Base-by-base conservation (phyloP, 92 coral and sea anemone genomes). In the Porites rus region DNA sequence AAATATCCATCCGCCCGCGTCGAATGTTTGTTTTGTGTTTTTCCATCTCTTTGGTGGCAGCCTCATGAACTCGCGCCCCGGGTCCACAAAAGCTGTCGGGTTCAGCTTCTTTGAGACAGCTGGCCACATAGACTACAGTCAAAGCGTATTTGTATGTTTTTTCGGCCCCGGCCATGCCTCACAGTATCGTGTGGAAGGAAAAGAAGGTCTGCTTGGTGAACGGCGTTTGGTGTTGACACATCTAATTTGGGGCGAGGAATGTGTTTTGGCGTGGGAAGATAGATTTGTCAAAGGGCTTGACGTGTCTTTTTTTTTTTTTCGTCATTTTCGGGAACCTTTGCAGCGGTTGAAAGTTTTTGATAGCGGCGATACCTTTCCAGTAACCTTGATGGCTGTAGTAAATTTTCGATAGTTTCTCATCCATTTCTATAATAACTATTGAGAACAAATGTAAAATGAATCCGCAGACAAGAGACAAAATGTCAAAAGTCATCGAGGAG, bases 231-330 rank as follows among this genome's bases (percentile, higher is more conserved):
- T 12, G 84, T 16, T 5, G 84, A 21, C 0, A 79, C 84, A 65
- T 79, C 84, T 16, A 79, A 79, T 67, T 65, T 64, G 9, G 84
- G 53, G 10, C 75, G 59, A 1, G 74, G 62, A 79, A 79, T 69
- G 74, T 16, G 20, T 18, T 38, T 11, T 19, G 74, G 74, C 6
- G 74, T 46, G 1, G 74, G 74, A 25, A 79, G 74, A 51, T 63
- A 65, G 16, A 64, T 68, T 54, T 79, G 84, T 74, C 84, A 28
- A 21, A 79, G 53, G 51, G 84, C 72, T 50, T 65, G 84, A 14
- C 50, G 46, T n/a, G 43, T 7, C 22, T 64, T 16, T 22, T 69
- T 64, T 16, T 22, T 69, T 16, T 38, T 69, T 14, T 50, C 74
- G 74, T 6, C 28, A 8, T 24, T 16, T 24, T 69, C 74, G 10